A percentile compares a stretch with the other conserved stretches of the same genome.
phyloP scores from a whole-genome alignment of 2,888 invertebrate genomes.

The Operophtera brumata region DNA sequence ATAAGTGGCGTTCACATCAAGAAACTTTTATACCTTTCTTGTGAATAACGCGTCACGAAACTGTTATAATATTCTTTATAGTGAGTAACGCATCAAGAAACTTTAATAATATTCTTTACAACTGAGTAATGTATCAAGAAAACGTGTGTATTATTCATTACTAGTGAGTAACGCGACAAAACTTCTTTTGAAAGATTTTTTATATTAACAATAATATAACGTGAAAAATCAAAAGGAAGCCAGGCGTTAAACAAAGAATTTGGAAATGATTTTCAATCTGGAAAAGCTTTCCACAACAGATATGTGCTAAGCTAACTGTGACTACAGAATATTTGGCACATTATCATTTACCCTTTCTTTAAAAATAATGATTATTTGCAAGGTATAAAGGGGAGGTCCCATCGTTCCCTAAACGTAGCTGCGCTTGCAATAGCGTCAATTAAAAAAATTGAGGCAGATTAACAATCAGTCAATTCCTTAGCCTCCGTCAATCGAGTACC shows the following conservation, averaged over 20 bases:
- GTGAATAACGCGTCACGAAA: too few relatives aligned
- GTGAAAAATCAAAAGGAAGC: too few relatives aligned
- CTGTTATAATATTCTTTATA: too few relatives aligned
- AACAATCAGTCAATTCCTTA: constrained; percentile 63
- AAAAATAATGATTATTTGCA: constrained; percentile 15
- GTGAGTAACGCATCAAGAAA: too few relatives aligned
- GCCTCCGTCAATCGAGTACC: constrained; percentile 38
- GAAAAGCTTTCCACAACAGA: background rate
- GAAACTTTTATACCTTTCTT: too few relatives aligned
- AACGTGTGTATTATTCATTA: too few relatives aligned
- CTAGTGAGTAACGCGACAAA: too few relatives aligned
- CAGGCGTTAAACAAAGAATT: too few relatives aligned
- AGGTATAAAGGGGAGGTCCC: constrained; percentile 19
- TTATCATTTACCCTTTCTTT: constrained; percentile 43
- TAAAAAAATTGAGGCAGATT: constrained; percentile 50
- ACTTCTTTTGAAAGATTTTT: too few relatives aligned
- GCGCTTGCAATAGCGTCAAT: constrained; percentile 38
- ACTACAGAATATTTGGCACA: constrained; percentile 78
- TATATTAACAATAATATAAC: too few relatives aligned
- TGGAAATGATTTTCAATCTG: too few relatives aligned
- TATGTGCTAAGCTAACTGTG: constrained; percentile 51
- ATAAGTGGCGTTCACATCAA: too few relatives aligned
- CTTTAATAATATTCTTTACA: background rate
- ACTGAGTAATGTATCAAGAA: background rate
- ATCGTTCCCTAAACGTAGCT: constrained; percentile 26